phyloP scores from a whole-genome alignment of 2,113 vertebrate species.

The Corydoras maculifer region DNA sequence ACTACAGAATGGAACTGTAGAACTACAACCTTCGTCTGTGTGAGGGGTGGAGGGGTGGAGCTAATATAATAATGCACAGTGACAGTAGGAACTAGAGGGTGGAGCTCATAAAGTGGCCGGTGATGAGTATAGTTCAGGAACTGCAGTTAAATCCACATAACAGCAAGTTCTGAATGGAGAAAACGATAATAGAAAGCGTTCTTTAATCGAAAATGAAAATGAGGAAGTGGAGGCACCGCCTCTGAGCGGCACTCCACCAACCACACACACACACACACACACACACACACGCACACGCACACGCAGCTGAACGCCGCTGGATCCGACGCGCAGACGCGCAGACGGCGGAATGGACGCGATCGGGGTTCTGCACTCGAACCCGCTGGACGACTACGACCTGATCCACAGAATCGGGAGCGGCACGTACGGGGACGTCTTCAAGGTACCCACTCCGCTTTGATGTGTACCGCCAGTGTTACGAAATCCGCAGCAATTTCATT shows the following conservation, averaged over 20 bases:
- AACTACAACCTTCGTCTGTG: too few species aligned
- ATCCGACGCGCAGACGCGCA: not conserved
- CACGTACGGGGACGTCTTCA: slow-evolving; percentile 72
- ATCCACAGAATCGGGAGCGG: slow-evolving; percentile 69
- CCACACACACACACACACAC: not conserved
- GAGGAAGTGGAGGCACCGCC: slow-evolving; percentile 41
- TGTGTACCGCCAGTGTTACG: too few species aligned
- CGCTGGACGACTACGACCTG: slow-evolving; percentile 67
- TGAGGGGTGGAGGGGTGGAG: too few species aligned
- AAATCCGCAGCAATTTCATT: too few species aligned
- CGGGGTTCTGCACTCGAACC: slow-evolving; percentile 64
- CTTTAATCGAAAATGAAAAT: slow-evolving; percentile 6
- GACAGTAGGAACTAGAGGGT: too few species aligned
- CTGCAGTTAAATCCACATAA: too few species aligned
- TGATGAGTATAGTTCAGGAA: too few species aligned
- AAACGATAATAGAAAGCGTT: too few species aligned
- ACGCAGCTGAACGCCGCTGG: not conserved
- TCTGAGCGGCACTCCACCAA: not conserved
- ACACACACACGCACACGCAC: not conserved
- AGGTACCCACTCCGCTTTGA: slow-evolving; percentile 51
- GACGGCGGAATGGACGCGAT: slow-evolving; percentile 44
- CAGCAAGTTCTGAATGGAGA: too few species aligned
- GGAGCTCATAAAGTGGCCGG: too few species aligned
- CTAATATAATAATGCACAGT: too few species aligned
- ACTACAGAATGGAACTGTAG: too few species aligned